Evolutionary conservation across 2,113 vertebrate species (phyloP).

Genomic region (Aptenodytes forsteri): DNA sequence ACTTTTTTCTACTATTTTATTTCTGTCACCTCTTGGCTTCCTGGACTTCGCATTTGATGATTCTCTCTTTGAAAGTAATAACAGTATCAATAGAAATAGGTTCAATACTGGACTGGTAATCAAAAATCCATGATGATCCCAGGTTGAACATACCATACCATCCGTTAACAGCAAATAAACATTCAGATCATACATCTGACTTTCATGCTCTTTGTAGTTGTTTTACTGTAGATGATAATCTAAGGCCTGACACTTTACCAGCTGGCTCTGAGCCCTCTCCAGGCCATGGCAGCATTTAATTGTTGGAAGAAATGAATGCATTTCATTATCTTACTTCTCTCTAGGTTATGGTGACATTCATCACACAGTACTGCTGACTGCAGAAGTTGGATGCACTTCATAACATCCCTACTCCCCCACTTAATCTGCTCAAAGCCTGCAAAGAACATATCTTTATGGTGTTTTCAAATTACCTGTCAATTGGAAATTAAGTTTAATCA

Average conservation of each 20-base stretch:
- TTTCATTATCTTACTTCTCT: slow-evolving; percentile 23
- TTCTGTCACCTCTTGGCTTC: not conserved
- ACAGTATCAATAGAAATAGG: not conserved
- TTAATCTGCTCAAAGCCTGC: slow-evolving; percentile 12
- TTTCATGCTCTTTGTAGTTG: not conserved
- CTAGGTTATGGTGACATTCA: slow-evolving; percentile 37
- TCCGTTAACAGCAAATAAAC: not conserved
- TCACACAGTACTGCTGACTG: slow-evolving; percentile 28
- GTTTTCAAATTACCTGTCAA: slow-evolving; percentile 24
- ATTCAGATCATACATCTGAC: not conserved
- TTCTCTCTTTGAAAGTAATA: not conserved
- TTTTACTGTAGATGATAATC: not conserved
- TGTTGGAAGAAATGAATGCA: not conserved
- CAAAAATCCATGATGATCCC: not conserved
- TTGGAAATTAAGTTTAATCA: slow-evolving; percentile 45
- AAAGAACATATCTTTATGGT: not conserved
- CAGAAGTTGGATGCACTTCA: slow-evolving; percentile 1
- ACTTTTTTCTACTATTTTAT: not conserved
- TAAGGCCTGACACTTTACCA: not conserved
- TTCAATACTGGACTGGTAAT: not conserved
- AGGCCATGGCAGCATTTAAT: not conserved
- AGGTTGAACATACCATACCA: not conserved
- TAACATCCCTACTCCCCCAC: not conserved
- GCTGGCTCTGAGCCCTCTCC: not conserved
- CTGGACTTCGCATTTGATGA: not conserved